These are phyloP conservation scores for Montipora sp. DNA, from an alignment of 64 coral and sea anemone species.

Conservation along the genomic window DNA sequence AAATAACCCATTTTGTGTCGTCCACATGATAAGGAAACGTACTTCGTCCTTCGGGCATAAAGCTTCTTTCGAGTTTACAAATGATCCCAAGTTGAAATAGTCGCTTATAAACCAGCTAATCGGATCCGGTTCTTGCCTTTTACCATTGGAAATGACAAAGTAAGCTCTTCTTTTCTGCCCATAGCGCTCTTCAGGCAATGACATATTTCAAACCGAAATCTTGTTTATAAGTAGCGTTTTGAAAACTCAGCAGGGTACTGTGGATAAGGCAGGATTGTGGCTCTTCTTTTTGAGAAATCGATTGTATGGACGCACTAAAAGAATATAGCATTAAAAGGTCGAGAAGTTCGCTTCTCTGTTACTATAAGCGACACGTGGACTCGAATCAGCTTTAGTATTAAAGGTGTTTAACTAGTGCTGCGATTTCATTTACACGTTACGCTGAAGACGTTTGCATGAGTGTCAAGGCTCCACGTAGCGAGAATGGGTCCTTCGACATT, in stretches of 20 bases:
- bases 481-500: no score
- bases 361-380: slow-evolving; percentile 54
- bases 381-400: background rate
- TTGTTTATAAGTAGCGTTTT: background rate
- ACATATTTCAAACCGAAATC: background rate
- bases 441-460: background rate
- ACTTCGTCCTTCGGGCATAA: background rate
- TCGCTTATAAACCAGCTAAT: background rate
- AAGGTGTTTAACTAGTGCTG: background rate
- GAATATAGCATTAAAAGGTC: background rate
- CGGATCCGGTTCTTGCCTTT: background rate
- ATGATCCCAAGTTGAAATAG: background rate
- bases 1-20: background rate
- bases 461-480: no score
- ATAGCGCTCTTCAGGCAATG: background rate
- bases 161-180: background rate
- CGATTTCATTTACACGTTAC: background rate
- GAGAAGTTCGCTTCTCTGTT: slow-evolving; percentile 15
- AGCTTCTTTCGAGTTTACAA: background rate
- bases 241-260: no score
- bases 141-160: background rate
- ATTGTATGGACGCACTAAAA: background rate
- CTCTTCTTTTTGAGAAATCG: background rate
- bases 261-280: background rate
- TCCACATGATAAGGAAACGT: background rate